Evolutionary conservation across 2,113 vertebrate species (phyloP).

Genomic region (Alligator sinensis): DNA sequence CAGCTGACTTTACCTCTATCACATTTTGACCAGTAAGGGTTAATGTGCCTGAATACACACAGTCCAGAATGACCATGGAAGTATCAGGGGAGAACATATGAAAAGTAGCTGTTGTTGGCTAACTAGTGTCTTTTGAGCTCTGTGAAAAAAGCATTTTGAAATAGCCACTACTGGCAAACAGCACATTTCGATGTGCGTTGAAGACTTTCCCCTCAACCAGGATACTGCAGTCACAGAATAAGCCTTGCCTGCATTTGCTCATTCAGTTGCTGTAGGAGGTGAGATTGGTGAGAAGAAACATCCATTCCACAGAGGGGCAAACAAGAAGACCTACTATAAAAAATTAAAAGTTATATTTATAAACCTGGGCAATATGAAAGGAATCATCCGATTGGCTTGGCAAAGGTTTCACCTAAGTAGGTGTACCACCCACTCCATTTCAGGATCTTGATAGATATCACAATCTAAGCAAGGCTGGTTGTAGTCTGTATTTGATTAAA

Average conservation of each 20-base stretch:
- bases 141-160: conserved; percentile 89
- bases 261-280: conserved; percentile 88
- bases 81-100: conserved; percentile 90
- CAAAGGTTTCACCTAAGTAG: not conserved
- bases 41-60: conserved; percentile 90
- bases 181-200: conserved; percentile 88
- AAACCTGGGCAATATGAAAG: not conserved
- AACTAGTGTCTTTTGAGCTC: conserved; percentile 78
- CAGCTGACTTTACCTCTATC: conserved; percentile 94
- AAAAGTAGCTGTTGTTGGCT: conserved; percentile 86
- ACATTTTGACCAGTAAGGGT: conserved; percentile 90
- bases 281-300: conserved; percentile 89
- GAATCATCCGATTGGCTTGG: not conserved
- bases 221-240: conserved; percentile 89
- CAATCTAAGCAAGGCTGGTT: not conserved
- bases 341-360: not conserved
- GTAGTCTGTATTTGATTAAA: not conserved
- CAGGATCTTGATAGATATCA: not conserved
- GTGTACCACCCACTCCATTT: not conserved
- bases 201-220: conserved; percentile 88
- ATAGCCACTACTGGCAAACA: conserved; percentile 89
- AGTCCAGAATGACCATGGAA: conserved; percentile 91
- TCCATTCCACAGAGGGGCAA: conserved; percentile 76
- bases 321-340: not conserved
- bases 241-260: conserved; percentile 86